These are phyloP conservation scores for Periphyllus acericola DNA, from an alignment of 2,888 invertebrate genomes.

Conservation along the genomic window DNA sequence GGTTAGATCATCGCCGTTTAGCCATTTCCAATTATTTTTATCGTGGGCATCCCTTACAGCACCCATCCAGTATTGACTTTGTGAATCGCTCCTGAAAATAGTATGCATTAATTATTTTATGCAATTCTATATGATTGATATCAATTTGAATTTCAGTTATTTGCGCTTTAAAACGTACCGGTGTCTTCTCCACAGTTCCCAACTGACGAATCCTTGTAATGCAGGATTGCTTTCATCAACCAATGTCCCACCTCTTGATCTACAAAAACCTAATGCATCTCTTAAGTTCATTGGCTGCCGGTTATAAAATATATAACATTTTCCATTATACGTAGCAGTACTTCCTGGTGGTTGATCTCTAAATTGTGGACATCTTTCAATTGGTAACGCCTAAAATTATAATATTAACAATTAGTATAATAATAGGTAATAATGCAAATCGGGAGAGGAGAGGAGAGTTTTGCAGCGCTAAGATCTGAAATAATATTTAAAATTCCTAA, in stretches of 20 bases:
- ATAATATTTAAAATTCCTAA: neutral
- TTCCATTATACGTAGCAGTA: slow-evolving; percentile 92
- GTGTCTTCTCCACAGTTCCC: slow-evolving; percentile 92
- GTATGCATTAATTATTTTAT: neutral
- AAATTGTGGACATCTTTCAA: slow-evolving; percentile 92
- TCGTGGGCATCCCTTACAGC: slow-evolving; percentile 85
- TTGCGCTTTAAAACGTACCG: slow-evolving; percentile 69
- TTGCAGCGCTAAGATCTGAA: neutral
- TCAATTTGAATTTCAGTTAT: neutral
- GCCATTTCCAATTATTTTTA: slow-evolving; percentile 87
- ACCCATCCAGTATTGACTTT: slow-evolving; percentile 95
- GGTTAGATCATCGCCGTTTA: slow-evolving; percentile 86
- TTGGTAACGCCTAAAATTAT: slow-evolving; percentile 78
- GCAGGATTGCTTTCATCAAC: slow-evolving; percentile 94
- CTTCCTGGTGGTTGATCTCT: slow-evolving; percentile 92
- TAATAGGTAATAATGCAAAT: neutral
- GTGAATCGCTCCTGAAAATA: slow-evolving; percentile 79
- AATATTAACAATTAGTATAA: neutral
- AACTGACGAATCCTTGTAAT: slow-evolving; percentile 91
- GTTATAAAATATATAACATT: slow-evolving; percentile 94
- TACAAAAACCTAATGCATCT: slow-evolving; percentile 83
- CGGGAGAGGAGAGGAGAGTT: neutral
- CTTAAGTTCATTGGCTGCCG: slow-evolving; percentile 83
- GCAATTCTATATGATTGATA: neutral
- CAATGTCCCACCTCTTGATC: slow-evolving; percentile 82